These are phyloP conservation scores for Cynopterus sphinx DNA, from an alignment of 2,797 vertebrate species.

Conservation along the genomic window DNA sequence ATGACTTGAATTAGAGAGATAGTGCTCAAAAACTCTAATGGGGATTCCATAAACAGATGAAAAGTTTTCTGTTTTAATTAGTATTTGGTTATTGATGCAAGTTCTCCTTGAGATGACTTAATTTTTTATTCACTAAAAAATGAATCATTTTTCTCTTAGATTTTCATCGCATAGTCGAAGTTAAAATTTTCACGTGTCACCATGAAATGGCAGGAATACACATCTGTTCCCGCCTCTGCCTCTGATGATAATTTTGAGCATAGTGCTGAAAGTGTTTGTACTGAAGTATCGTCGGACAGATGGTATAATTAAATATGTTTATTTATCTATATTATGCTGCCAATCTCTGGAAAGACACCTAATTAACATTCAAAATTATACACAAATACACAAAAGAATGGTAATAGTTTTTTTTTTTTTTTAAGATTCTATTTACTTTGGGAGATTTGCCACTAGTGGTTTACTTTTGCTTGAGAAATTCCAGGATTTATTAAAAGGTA, in stretches of 20 bases:
- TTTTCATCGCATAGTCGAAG: constrained; percentile 57
- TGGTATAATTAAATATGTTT: constrained; percentile 72
- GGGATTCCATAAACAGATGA: not conserved
- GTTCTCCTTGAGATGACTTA: constrained; percentile 4
- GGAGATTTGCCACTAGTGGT: not conserved
- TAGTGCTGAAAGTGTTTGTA: constrained; percentile 54
- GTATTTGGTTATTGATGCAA: not conserved
- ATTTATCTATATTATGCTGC: constrained; percentile 57
- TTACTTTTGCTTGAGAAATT: not conserved
- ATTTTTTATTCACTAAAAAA: not conserved
- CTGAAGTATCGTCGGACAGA: constrained; percentile 64
- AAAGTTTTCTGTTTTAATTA: constrained; percentile 19
- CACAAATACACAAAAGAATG: not conserved
- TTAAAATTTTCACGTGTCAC: constrained; percentile 55
- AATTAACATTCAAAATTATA: constrained; percentile 43
- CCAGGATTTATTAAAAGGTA: not conserved
- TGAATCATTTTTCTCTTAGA: constrained; percentile 37
- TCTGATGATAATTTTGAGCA: constrained; percentile 48
- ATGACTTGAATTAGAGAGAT: not conserved
- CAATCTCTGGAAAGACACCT: constrained; percentile 43
- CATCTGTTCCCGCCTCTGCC: constrained; percentile 39
- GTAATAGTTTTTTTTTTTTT: not conserved
- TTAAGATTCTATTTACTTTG: not conserved
- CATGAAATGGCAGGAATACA: constrained; percentile 50
- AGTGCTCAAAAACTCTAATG: not conserved